These are phyloP conservation scores for Nettapus auritus DNA, from an alignment of 2,113 vertebrate species.

Conservation along the genomic window DNA sequence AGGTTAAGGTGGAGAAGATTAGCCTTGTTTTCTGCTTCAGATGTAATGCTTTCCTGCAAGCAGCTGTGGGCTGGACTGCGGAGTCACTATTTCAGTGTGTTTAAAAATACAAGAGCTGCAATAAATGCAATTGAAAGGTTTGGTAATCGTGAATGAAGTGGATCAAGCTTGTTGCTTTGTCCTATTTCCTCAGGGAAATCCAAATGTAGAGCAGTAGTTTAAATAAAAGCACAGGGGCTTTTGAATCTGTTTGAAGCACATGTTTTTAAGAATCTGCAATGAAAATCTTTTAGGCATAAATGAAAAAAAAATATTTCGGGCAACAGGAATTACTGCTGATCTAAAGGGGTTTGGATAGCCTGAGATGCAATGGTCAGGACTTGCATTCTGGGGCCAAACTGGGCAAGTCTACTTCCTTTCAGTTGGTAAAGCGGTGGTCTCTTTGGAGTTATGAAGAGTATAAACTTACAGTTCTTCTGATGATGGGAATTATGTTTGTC, in stretches of 20 bases:
- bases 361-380: neutral
- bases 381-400: neutral
- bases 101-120: conserved; percentile 31
- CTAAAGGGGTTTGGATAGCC: neutral
- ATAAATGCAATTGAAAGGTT: conserved; percentile 5
- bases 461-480: neutral
- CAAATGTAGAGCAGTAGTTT: neutral
- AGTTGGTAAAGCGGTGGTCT: neutral
- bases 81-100: neutral
- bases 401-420: neutral
- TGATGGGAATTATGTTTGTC: neutral
- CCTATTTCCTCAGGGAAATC: neutral
- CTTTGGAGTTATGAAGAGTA: neutral
- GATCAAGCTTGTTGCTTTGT: neutral
- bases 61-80: neutral
- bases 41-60: neutral
- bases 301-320: neutral
- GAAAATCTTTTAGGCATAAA: neutral
- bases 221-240: neutral
- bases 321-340: neutral
- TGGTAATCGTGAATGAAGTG: conserved; percentile 8
- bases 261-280: neutral
- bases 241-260: neutral
- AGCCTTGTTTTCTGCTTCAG: conserved; percentile 41
- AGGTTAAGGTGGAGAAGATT: neutral